A percentile compares a stretch with the other conserved stretches of the same genome.
These are phyloP conservation scores for Agonopterix heracliana DNA, from an alignment of 2,888 invertebrate species.

Conservation along the genomic window DNA sequence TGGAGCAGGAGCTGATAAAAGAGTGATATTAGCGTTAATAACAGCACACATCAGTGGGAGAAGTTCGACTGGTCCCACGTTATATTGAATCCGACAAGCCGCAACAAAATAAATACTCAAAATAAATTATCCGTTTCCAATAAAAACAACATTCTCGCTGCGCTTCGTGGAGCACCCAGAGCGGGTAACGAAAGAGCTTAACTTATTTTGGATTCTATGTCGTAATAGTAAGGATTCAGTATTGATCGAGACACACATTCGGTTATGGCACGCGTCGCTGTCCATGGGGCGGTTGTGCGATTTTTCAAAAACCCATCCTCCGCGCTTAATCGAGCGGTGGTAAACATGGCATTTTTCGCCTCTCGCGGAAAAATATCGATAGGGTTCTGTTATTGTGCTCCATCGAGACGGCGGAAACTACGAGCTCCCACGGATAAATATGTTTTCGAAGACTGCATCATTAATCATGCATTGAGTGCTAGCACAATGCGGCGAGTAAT, in stretches of 20 bases:
- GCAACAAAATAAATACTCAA: constrained; percentile 66
- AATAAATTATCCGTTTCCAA: constrained; percentile 73
- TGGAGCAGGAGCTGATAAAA: constrained; percentile 1
- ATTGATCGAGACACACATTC: constrained; percentile 13
- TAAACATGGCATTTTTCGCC: constrained; percentile 70
- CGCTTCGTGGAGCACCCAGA: constrained; percentile 38
- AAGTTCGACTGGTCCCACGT: constrained; percentile 50
- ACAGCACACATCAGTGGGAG: constrained; percentile 25
- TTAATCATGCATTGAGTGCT: constrained; percentile 70
- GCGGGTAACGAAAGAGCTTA: constrained; percentile 15
- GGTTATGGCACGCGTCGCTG: constrained; percentile 44
- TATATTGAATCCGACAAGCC: constrained; percentile 53
- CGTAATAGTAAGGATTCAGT: constrained; percentile 18
- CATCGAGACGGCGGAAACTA: constrained; percentile 33
- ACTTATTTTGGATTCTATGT: constrained; percentile 28
- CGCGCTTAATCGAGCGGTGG: constrained; percentile 67
- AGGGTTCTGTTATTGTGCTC: constrained; percentile 47
- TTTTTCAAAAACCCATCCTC: constrained; percentile 61
- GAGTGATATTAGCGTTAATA: constrained; percentile 22
- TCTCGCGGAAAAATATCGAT: constrained; percentile 59
- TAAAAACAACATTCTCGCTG: constrained; percentile 61
- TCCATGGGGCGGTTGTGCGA: constrained; percentile 42
- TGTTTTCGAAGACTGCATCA: constrained; percentile 56
- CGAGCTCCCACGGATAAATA: constrained; percentile 59
- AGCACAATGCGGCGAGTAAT: constrained; percentile 54